A percentile compares a stretch with the other conserved stretches of the same genome.
These are phyloP conservation scores for Remorina albescens DNA, from an alignment of 2,797 vertebrate species.

Conservation along the genomic window DNA sequence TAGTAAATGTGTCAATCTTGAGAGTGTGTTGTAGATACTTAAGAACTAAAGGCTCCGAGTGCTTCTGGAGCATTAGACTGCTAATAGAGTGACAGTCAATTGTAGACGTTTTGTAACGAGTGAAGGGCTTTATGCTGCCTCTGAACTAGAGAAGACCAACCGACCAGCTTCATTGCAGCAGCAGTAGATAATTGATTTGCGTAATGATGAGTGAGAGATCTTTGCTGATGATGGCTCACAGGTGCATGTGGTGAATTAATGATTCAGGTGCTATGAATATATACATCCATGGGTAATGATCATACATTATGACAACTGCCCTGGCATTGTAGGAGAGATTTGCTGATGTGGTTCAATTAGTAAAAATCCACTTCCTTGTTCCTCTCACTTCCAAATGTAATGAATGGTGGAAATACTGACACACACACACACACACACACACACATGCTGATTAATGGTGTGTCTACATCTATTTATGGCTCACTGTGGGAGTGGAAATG, in stretches of 20 bases:
- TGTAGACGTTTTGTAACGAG: too few relatives aligned
- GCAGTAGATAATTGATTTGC: too few relatives aligned
- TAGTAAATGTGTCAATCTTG: too few relatives aligned
- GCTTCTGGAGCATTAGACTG: too few relatives aligned
- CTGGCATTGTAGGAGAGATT: background rate
- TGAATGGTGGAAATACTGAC: background rate
- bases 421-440: background rate
- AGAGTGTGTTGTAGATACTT: too few relatives aligned
- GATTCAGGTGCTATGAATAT: background rate
- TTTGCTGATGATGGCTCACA: background rate
- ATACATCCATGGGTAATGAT: background rate
- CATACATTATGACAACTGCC: background rate
- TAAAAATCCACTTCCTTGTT: background rate
- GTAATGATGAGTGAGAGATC: background rate
- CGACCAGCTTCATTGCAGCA: too few relatives aligned
- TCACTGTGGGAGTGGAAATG: background rate
- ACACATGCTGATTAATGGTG: background rate
- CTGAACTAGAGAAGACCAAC: too few relatives aligned
- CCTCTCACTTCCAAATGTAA: background rate
- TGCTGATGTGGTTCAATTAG: background rate
- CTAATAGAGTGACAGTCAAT: too few relatives aligned
- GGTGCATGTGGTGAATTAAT: background rate
- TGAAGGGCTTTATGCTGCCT: too few relatives aligned
- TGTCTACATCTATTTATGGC: constrained; percentile 1
- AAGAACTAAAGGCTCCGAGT: too few relatives aligned